Evolutionary conservation across 2,888 invertebrate species (phyloP), one percentile per base, ranked within the genome.

Genomic region (Callinectes sapidus): DNA sequence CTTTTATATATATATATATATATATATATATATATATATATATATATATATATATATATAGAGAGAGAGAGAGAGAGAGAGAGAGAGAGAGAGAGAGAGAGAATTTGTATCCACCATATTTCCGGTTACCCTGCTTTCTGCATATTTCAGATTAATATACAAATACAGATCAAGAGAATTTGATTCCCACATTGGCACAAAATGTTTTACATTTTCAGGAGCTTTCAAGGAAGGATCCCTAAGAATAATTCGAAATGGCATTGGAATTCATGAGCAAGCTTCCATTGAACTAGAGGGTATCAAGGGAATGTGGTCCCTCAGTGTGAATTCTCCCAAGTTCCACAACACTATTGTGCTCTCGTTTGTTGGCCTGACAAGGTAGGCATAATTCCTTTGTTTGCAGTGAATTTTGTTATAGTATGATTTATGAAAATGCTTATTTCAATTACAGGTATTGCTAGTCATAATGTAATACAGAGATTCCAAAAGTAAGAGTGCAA

Each of bases 301-400:
- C 95, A 99, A 99, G 96, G 99, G 99, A 94, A 98, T 99, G 97
- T 99, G 99, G 99, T 98, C 99, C 0, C 96, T 99, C n/a, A 97
- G 97, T 95, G 97, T 98, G 16, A 97, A 97, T 86, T 96, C 96
- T 88, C 95, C 95, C 16, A 95, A 95, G 54, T 95, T 95, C 95
- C 98, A 99, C 95, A 99, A 99, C 95, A 98, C 98, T 2, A 96
- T 99, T 23, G 98, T 99, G 0, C 96, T 99, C 88, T 97, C 99
- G 1, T 99, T 99, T 96, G 99, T 99, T n/a, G 99, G 99, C 8
- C 99, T 99, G 95, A 99, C 99, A 0, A 97, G 97, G 97, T 97
- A 95, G 94, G 94, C 77, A 39, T 88, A n/a, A 87, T 85, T 91
- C n/a, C 42, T 87, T 61, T 18, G 3, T n/a, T 8, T 6, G 61